Percentiles rank a stretch among this genome's conserved stretches.
phyloP scores from a whole-genome alignment of 2,888 invertebrate species.

The Watsonalla cultraria region DNA sequence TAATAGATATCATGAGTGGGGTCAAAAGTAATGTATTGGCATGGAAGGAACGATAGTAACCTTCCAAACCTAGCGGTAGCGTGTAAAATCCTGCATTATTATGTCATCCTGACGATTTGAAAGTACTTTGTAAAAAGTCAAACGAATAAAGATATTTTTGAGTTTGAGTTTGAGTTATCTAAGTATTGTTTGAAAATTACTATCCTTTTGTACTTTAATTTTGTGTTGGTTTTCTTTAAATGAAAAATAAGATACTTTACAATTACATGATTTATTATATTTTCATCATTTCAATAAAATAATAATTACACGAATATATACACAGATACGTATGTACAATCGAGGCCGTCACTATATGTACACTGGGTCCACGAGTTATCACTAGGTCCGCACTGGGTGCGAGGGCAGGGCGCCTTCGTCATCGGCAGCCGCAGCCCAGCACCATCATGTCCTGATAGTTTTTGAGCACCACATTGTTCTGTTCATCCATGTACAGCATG shows the following conservation, averaged over 20 bases:
- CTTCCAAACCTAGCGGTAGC: no score
- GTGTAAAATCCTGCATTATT: no score
- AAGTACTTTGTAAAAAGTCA: no score
- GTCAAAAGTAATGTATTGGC: no score
- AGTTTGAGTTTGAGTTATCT: no score
- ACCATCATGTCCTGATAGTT: conserved; percentile 99
- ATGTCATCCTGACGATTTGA: no score
- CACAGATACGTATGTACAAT: conserved; percentile 71
- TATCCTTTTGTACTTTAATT: background rate
- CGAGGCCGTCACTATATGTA: conserved; percentile 75
- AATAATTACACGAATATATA: conserved; percentile 76
- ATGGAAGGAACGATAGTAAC: no score
- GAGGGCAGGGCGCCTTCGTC: conserved; percentile 65
- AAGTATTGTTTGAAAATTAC: no score
- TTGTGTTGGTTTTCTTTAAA: background rate
- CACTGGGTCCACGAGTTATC: conserved; percentile 74
- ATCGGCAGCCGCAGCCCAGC: conserved; percentile 98
- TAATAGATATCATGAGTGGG: no score
- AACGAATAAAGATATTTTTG: no score
- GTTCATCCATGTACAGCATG: conserved; percentile 97
- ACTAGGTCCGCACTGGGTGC: conserved; percentile 63
- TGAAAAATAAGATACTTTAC: conserved; percentile 23
- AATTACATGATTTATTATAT: conserved; percentile 73
- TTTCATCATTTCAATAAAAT: conserved; percentile 70
- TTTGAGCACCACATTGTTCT: conserved; percentile 97